Conservation (phyloP, 1,140 invertebrate species). For the Pseudomyrmex sp. region DNA sequence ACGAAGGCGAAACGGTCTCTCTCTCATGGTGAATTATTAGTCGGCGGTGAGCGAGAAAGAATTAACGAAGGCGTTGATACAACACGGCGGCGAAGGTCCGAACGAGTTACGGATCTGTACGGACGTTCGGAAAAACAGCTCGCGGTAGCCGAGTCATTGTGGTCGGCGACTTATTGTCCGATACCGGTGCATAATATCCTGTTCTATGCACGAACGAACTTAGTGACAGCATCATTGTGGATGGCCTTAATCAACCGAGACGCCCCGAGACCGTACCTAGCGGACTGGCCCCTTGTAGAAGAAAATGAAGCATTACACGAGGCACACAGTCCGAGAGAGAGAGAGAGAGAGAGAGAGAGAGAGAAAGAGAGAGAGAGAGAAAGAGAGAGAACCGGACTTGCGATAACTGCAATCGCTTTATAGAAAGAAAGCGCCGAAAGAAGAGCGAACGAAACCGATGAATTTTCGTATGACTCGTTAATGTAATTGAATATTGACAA, state of each 20-base stretch:
- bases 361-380: no score
- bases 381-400: no score
- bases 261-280: conserved; percentile 23
- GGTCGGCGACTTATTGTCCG: conserved; percentile 81
- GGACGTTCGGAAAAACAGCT: conserved; percentile 28
- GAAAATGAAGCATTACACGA: conserved; percentile 60
- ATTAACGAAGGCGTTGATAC: conserved; percentile 58
- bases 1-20: conserved; percentile 28
- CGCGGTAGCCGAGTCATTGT: conserved; percentile 72
- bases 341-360: no score
- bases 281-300: conserved; percentile 23
- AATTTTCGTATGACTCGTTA: background rate
- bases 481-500: conserved; percentile 13
- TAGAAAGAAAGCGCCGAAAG: background rate
- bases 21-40: conserved; percentile 39
- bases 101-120: conserved; percentile 27
- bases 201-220: conserved; percentile 82
- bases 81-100: conserved; percentile 27
- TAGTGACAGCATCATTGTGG: conserved; percentile 77
- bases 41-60: conserved; percentile 43
- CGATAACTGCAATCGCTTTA: no score
- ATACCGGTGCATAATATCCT: conserved; percentile 81
- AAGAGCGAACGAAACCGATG: background rate
- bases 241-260: conserved; percentile 69
- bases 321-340: conserved; percentile 7